Percentiles rank a stretch among this genome's conserved stretches.
Conservation (phyloP, 2,888 invertebrate genomes). For the Scelioninae gen. 1 region DNA sequence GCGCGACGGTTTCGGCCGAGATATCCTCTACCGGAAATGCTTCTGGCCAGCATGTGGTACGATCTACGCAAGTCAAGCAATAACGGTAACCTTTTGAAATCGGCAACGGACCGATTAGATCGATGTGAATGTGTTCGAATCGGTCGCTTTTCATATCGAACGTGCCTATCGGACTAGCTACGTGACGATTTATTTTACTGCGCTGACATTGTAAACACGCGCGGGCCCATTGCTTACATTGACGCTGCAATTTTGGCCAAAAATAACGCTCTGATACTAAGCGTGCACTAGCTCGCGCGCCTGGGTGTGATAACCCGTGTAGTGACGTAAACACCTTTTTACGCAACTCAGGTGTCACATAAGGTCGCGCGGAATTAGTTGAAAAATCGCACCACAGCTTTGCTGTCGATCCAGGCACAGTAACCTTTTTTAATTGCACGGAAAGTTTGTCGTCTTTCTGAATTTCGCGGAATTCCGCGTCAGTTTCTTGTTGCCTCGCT, state of each 20-base stretch:
- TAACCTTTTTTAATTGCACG: not conserved
- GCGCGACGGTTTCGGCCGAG: constrained; percentile 69
- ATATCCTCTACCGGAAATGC: constrained; percentile 41
- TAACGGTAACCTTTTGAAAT: constrained; percentile 70
- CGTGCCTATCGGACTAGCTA: not conserved
- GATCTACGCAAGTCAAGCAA: constrained; percentile 78
- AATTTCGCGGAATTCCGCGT: constrained; percentile 7
- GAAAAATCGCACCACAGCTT: not conserved
- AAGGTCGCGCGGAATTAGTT: constrained; percentile 50
- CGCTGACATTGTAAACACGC: constrained; percentile 18
- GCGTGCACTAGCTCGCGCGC: constrained; percentile 71
- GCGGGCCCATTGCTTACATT: constrained; percentile 78
- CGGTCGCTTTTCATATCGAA: constrained; percentile 73
- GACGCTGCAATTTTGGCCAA: constrained; percentile 79
- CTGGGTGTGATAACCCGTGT: constrained; percentile 75
- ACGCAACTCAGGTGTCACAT: constrained; percentile 57
- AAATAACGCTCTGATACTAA: constrained; percentile 78
- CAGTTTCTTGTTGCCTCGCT: constrained; percentile 1
- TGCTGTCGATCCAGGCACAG: not conserved
- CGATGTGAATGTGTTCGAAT: constrained; percentile 79
- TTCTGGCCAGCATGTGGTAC: constrained; percentile 73
- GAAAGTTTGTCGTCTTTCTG: not conserved
- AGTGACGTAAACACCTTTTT: constrained; percentile 65
- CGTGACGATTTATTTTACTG: constrained; percentile 71
- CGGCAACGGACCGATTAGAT: constrained; percentile 74